phyloP scores from a whole-genome alignment of 1,140 invertebrate genomes.

The Trichogramma pretiosum region DNA sequence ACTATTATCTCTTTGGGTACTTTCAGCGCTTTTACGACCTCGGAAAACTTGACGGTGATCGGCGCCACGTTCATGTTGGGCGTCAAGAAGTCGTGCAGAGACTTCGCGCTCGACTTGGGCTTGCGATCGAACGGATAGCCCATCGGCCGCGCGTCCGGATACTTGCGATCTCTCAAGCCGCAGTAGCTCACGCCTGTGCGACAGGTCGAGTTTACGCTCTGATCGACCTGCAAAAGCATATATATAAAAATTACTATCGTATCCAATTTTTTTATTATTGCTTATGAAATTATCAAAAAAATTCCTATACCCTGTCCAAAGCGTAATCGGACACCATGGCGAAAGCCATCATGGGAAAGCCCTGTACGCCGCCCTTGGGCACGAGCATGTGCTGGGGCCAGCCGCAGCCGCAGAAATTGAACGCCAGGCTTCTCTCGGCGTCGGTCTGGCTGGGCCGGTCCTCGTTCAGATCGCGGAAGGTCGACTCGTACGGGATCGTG shows the following conservation, averaged over 20 bases:
- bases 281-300: too few species aligned
- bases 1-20: too few species aligned
- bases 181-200: constrained; percentile 60
- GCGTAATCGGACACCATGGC: constrained; percentile 71
- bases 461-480: constrained; percentile 21
- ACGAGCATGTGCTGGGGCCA: constrained; percentile 80
- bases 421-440: constrained; percentile 7
- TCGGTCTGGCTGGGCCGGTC: constrained; percentile 14
- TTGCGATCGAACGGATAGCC: constrained; percentile 62
- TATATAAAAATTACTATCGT: too few species aligned
- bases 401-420: constrained; percentile 59
- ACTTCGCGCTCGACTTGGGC: constrained; percentile 27
- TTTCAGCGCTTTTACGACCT: too few species aligned
- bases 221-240: constrained; percentile 46
- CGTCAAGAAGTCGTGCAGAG: constrained; percentile 33
- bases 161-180: constrained; percentile 55
- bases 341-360: constrained; percentile 63
- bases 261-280: too few species aligned
- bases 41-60: too few species aligned
- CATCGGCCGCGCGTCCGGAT: constrained; percentile 60
- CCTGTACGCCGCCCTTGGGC: constrained; percentile 61
- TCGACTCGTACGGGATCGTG: constrained; percentile 63
- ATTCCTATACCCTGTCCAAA: constrained; percentile 53
- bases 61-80: constrained; percentile 36
- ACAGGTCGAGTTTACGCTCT: constrained; percentile 48